phyloP scores from a whole-genome alignment of 2,113 vertebrate species.

The Petromus typicus region DNA sequence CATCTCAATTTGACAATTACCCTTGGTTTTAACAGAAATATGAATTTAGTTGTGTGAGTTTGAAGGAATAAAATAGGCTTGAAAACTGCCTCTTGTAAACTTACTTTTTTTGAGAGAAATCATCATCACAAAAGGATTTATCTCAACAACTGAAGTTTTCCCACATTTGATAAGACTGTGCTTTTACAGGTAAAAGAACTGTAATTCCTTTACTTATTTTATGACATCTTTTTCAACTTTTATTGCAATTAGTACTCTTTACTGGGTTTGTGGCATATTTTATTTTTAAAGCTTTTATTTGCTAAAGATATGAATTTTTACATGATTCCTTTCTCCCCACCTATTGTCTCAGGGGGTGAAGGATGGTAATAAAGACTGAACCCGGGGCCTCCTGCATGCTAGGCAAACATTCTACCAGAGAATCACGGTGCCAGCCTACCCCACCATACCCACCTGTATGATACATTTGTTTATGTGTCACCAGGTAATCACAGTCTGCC shows the following conservation, averaged over 20 bases:
- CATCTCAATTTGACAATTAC: neutral
- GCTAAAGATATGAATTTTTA: conserved; percentile 35
- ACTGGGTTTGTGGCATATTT: neutral
- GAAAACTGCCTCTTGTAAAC: conserved; percentile 18
- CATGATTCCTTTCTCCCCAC: neutral
- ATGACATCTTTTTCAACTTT: conserved; percentile 45
- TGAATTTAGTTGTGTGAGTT: neutral
- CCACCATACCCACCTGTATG: conserved; percentile 37
- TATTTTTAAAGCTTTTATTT: conserved; percentile 51
- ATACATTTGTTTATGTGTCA: conserved; percentile 57
- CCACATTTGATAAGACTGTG: neutral
- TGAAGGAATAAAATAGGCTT: conserved; percentile 21
- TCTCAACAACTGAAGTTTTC: neutral
- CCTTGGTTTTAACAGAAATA: neutral
- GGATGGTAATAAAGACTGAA: neutral
- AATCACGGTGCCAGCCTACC: neutral
- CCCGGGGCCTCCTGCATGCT: neutral
- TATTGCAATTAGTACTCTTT: conserved; percentile 36
- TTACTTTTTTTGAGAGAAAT: conserved; percentile 45
- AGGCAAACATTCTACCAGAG: neutral
- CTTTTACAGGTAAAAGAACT: neutral
- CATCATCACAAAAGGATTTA: neutral
- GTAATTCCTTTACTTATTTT: neutral
- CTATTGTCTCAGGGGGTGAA: neutral
- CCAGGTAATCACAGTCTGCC: conserved; percentile 3